These are phyloP conservation scores for Panorpa germanica DNA, from an alignment of 2,888 invertebrate genomes.

Conservation along the genomic window DNA sequence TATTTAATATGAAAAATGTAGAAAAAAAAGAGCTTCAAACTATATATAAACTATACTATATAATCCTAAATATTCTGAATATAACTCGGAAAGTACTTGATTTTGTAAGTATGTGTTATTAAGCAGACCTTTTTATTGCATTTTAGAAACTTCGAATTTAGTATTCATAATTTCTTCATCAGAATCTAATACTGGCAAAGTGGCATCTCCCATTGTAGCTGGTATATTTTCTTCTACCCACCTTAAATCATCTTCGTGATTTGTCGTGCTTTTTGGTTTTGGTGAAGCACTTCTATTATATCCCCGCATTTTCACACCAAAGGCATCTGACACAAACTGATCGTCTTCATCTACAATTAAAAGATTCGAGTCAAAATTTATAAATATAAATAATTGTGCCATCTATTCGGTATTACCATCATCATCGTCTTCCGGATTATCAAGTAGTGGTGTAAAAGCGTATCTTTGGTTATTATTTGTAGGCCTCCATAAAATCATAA, in stretches of 20 bases:
- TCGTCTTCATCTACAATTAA: conserved; percentile 50
- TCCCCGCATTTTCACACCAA: conserved; percentile 60
- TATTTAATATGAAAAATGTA: too few species aligned
- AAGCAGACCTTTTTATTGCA: conserved; percentile 37
- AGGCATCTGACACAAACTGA: conserved; percentile 70
- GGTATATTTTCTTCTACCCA: conserved; percentile 95
- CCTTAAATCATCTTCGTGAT: conserved; percentile 57
- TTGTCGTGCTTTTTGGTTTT: conserved; percentile 24
- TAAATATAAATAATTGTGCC: too few species aligned
- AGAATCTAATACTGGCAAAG: conserved; percentile 50
- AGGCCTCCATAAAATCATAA: conserved; percentile 91
- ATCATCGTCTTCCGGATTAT: conserved; percentile 60
- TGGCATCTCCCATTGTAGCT: conserved; percentile 47
- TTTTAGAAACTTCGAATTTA: conserved; percentile 74
- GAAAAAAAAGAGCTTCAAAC: too few species aligned
- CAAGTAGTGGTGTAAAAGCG: conserved; percentile 84
- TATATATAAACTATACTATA: too few species aligned
- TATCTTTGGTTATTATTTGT: conserved; percentile 89
- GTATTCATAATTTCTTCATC: conserved; percentile 72
- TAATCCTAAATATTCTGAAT: too few species aligned
- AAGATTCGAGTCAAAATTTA: conserved; percentile 2
- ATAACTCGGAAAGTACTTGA: too few species aligned
- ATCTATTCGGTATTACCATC: conserved; percentile 30
- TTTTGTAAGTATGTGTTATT: too few species aligned
- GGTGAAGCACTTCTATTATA: conserved; percentile 25